phyloP scores from a whole-genome alignment of 2,113 vertebrate genomes.

The Aleadryas rufinucha region DNA sequence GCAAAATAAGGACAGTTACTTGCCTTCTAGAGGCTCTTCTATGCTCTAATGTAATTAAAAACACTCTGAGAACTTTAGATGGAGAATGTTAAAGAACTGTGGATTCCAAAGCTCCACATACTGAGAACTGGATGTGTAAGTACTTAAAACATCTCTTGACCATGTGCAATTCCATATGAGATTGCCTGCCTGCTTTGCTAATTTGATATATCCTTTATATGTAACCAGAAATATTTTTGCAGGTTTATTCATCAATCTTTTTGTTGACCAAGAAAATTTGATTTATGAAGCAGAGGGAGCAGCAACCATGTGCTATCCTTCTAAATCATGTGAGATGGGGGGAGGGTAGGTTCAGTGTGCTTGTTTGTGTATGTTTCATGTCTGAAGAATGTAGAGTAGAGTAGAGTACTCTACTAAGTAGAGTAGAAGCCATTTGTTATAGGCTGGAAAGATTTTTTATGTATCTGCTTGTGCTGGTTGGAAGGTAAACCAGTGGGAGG shows the following conservation, averaged over 20 bases:
- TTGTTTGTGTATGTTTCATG: not conserved
- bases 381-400: too few species aligned
- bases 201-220: not conserved
- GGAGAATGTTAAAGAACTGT: not conserved
- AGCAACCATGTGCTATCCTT: not conserved
- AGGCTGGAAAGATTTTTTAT: not conserved
- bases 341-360: not conserved
- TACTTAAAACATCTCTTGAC: not conserved
- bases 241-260: not conserved
- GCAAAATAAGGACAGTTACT: not conserved
- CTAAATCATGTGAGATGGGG: not conserved
- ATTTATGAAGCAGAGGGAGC: not conserved
- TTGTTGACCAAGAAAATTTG: not conserved
- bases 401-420: too few species aligned
- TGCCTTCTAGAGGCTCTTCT: not conserved
- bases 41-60: not conserved
- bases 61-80: not conserved
- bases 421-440: not conserved
- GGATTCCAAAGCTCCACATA: not conserved
- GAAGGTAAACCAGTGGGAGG: not conserved
- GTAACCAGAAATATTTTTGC: not conserved
- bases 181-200: not conserved
- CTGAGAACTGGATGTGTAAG: not conserved
- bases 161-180: accelerated
- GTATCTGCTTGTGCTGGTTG: not conserved